A percentile compares a stretch with the other conserved stretches of the same genome.
These are phyloP conservation scores for Hystrix cristata DNA, from an alignment of 2,113 vertebrate species.

Conservation along the genomic window DNA sequence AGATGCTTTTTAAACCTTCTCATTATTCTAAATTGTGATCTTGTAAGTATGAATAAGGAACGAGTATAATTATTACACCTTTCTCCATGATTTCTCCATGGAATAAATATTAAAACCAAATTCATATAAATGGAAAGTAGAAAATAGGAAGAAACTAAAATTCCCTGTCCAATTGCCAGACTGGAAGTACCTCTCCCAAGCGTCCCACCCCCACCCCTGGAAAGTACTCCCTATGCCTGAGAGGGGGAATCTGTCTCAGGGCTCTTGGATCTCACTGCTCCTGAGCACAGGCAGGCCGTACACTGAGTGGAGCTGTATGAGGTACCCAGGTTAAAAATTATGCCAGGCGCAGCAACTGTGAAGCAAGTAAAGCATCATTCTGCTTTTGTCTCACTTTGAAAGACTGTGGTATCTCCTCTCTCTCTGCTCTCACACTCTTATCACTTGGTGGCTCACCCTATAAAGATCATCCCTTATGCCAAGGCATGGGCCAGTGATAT, in stretches of 20 bases:
- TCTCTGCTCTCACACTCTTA: neutral
- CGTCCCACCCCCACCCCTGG: neutral
- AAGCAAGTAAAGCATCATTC: fast-evolving
- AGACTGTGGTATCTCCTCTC: neutral
- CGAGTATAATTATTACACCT: fast-evolving
- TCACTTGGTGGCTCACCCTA: fast-evolving
- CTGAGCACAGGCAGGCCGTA: neutral
- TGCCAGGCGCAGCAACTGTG: neutral
- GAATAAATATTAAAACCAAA: neutral
- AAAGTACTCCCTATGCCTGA: constrained; percentile 15
- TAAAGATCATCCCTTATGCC: fast-evolving
- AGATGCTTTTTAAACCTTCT: neutral
- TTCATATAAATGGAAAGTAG: neutral
- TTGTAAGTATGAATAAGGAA: neutral
- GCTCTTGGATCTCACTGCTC: fast-evolving
- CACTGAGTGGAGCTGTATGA: fast-evolving
- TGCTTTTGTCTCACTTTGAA: neutral
- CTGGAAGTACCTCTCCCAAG: fast-evolving
- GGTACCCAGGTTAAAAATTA: neutral
- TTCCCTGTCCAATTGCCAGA: neutral
- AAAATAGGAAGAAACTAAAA: neutral
- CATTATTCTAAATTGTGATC: neutral
- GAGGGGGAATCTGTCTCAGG: neutral
- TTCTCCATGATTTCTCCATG: neutral
- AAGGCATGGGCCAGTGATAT: neutral